These are phyloP conservation scores for Phaonia tiefii DNA, from an alignment of 2,888 invertebrate genomes.

Conservation along the genomic window DNA sequence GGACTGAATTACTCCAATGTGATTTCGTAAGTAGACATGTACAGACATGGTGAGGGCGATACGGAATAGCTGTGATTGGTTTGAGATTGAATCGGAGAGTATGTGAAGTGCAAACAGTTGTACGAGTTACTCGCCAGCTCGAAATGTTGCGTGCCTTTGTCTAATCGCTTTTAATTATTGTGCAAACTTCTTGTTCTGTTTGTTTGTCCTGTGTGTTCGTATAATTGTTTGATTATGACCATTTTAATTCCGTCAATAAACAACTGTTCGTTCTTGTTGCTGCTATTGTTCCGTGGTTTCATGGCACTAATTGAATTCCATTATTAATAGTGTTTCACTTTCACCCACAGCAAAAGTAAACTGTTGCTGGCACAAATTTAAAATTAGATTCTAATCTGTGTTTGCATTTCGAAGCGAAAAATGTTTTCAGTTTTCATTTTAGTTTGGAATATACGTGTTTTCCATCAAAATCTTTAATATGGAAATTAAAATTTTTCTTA, in stretches of 20 bases:
- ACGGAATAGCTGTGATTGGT: background rate
- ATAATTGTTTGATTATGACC: conserved; percentile 29
- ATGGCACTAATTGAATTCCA: conserved; percentile 17
- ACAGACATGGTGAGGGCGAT: background rate
- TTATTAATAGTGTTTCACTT: conserved; percentile 23
- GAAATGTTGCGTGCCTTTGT: conserved; percentile 54
- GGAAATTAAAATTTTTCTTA: too few species aligned
- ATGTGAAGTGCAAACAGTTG: background rate
- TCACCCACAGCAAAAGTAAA: background rate
- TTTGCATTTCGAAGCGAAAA: too few species aligned
- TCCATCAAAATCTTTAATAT: too few species aligned
- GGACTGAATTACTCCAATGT: too few species aligned
- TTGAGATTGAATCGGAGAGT: background rate
- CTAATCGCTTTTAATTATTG: conserved; percentile 60
- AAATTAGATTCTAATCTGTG: too few species aligned
- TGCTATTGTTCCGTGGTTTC: background rate
- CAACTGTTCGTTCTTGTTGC: conserved; percentile 11
- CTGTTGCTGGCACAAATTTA: conserved; percentile 20
- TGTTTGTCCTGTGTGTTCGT: background rate
- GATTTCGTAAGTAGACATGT: background rate
- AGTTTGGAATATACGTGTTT: too few species aligned
- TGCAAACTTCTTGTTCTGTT: conserved; percentile 25
- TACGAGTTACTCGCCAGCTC: background rate
- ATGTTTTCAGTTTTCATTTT: too few species aligned
- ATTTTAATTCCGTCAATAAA: conserved; percentile 12